Evolutionary conservation across 2,888 invertebrate genomes (phyloP).

Genomic region (Drosophila subsilvestris): DNA sequence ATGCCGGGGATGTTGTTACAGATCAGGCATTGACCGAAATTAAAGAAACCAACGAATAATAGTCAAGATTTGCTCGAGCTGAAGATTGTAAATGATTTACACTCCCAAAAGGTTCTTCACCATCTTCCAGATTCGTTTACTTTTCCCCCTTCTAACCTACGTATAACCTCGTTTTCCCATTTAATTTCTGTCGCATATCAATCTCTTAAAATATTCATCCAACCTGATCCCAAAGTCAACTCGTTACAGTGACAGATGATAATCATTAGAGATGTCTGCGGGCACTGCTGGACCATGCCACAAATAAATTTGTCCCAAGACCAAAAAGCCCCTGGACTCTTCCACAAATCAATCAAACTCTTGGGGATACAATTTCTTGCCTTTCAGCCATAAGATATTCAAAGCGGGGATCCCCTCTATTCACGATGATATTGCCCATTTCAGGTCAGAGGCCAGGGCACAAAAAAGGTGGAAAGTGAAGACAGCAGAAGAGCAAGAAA

Average conservation of each 20-base stretch:
- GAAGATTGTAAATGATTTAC: background rate
- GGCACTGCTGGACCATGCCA: background rate
- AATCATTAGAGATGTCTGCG: slow-evolving; percentile 15
- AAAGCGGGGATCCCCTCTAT: slow-evolving; percentile 20
- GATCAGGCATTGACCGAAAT: too few species aligned
- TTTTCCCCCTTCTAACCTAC: background rate
- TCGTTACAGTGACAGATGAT: slow-evolving; percentile 23
- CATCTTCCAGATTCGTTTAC: background rate
- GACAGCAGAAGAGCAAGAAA: background rate
- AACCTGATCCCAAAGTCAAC: slow-evolving; percentile 13
- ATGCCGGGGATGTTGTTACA: background rate
- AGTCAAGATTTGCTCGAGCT: too few species aligned
- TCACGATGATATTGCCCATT: slow-evolving; percentile 39
- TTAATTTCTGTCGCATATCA: slow-evolving; percentile 1
- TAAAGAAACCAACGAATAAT: too few species aligned
- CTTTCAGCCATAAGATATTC: slow-evolving; percentile 39
- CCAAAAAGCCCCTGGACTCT: background rate
- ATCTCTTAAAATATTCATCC: slow-evolving; percentile 8
- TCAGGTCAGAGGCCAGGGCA: slow-evolving; percentile 19
- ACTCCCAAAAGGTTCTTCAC: background rate
- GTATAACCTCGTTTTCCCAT: background rate
- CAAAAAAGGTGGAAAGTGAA: slow-evolving; percentile 22
- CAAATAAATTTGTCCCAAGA: slow-evolving; percentile 16
- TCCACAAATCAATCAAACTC: slow-evolving; percentile 46
- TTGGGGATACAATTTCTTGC: slow-evolving; percentile 31